Conservation (phyloP, 2,113 vertebrate genomes). For the Abramis brama region DNA sequence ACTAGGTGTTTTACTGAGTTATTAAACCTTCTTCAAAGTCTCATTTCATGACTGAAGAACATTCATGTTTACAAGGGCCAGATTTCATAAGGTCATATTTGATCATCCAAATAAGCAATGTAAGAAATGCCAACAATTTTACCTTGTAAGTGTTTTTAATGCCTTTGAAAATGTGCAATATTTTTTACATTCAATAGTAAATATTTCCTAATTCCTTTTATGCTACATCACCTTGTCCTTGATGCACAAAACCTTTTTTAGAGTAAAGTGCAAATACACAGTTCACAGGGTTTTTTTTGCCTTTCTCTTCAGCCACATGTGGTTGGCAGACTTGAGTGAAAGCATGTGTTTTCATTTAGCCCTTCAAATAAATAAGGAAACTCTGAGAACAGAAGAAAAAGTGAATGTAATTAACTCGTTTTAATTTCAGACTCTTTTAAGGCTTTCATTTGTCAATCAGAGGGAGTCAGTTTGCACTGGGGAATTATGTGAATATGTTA, state of each 20-base stretch:
- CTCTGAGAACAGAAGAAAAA: slow-evolving; percentile 46
- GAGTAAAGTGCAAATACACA: slow-evolving; percentile 21
- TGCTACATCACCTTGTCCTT: slow-evolving; percentile 17
- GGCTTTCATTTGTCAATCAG: slow-evolving; percentile 24
- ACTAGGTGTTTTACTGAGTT: background rate
- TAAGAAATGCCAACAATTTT: background rate
- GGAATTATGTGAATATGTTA: slow-evolving; percentile 28
- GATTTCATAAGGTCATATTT: slow-evolving; percentile 22
- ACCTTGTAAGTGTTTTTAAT: background rate
- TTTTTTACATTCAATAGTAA: background rate
- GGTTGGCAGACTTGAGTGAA: slow-evolving; percentile 31
- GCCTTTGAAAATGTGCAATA: slow-evolving; percentile 20
- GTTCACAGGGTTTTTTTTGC: background rate
- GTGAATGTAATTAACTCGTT: slow-evolving; percentile 50
- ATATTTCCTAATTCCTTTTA: background rate
- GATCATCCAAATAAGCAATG: background rate
- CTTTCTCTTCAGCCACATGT: slow-evolving; percentile 31
- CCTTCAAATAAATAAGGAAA: slow-evolving; percentile 54
- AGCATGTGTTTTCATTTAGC: slow-evolving; percentile 59
- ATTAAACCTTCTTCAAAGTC: slow-evolving; percentile 17
- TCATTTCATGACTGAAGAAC: slow-evolving; percentile 22
- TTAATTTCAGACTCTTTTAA: slow-evolving; percentile 38
- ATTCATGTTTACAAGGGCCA: slow-evolving; percentile 16
- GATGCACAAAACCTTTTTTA: background rate
- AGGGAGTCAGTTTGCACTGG: slow-evolving; percentile 12